Percentiles rank a stretch among this genome's conserved stretches.
Evolutionary conservation across 2,113 vertebrate species (phyloP).

Genomic region (Abramis brama): DNA sequence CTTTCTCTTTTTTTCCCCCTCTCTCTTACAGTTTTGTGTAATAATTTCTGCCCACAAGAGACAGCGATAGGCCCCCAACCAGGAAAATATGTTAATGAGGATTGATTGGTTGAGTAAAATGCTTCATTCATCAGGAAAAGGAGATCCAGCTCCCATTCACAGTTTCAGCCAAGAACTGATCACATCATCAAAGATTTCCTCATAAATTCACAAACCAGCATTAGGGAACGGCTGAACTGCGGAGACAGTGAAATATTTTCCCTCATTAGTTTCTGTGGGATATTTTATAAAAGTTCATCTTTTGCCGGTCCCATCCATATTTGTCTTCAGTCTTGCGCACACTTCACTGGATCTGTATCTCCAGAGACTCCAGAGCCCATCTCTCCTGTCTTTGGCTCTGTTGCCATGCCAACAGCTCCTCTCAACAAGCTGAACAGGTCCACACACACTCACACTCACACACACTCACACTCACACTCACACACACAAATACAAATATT

Average conservation of each 20-base stretch:
- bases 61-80: slow-evolving; percentile 53
- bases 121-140: slow-evolving; percentile 33
- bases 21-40: neutral
- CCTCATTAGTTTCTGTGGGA: neutral
- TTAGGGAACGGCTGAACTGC: neutral
- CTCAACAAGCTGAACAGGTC: slow-evolving; percentile 37
- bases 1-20: slow-evolving; percentile 46
- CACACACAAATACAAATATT: slow-evolving; percentile 1
- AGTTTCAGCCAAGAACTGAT: slow-evolving; percentile 30
- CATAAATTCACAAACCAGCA: slow-evolving; percentile 5
- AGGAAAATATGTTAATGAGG: slow-evolving; percentile 29
- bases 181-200: slow-evolving; percentile 26
- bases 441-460: neutral
- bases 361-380: slow-evolving; percentile 24
- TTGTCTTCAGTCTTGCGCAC: slow-evolving; percentile 31
- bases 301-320: neutral
- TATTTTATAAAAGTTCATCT: slow-evolving; percentile 10
- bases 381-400: slow-evolving; percentile 32
- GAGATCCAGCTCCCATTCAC: slow-evolving; percentile 31
- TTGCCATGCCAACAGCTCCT: slow-evolving; percentile 43
- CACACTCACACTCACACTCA: neutral
- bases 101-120: slow-evolving; percentile 28
- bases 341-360: slow-evolving; percentile 36
- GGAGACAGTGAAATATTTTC: slow-evolving; percentile 9
- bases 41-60: slow-evolving; percentile 58